Base-by-base conservation (phyloP, 2,888 invertebrate genomes). In the Nebria brevicollis region DNA sequence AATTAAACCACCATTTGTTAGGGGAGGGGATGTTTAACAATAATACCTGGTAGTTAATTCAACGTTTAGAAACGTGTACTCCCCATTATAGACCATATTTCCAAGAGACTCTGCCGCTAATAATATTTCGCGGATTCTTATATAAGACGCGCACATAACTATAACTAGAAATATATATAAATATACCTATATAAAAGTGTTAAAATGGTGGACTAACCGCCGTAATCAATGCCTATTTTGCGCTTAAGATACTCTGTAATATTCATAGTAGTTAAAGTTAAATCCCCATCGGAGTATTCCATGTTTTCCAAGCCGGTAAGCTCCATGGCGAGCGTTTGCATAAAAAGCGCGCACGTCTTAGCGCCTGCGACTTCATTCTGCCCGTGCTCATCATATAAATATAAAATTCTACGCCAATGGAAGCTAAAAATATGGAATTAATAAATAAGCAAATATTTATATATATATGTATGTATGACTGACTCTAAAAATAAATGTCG, bases 11-110 rank as follows among this genome's bases (percentile, higher is more conserved):
- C 34, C 34, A 73, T 26, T 34, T n/a, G 34, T 20, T n/a, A 3
- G 25, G 20, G 20, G 20, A 20, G 20, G 20, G 20, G 20, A 20
- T 6, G 20, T 26, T 25, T n/a, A 20, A 20, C 26, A 26, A 11
- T 20, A 70, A 70, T 90, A 98, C 98, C 97, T 96, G 84, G 96
- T 96, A 89, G 97, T 98, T 65, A 99, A 92, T 89, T 98, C 98
- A 86, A 99, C 97, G 90, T 98, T 99, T 91, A 99, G 97, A 91
- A 99, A 98, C 77, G 98, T 97, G 89, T 98, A 99, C 90, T 99
- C 98, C 7, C 98, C 98, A 82, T 95, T 96, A 81, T 95, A 95
- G 84, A 97, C 96, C 97, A 99, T 99, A 20, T 42, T 81, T 85
- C 96, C 96, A 83, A 99, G 92, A 84, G 97, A 96, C 85, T 97